Percentiles rank a stretch among this genome's conserved stretches.
phyloP scores from a whole-genome alignment of 1,140 invertebrate genomes.

The Cyclina sinensis region DNA sequence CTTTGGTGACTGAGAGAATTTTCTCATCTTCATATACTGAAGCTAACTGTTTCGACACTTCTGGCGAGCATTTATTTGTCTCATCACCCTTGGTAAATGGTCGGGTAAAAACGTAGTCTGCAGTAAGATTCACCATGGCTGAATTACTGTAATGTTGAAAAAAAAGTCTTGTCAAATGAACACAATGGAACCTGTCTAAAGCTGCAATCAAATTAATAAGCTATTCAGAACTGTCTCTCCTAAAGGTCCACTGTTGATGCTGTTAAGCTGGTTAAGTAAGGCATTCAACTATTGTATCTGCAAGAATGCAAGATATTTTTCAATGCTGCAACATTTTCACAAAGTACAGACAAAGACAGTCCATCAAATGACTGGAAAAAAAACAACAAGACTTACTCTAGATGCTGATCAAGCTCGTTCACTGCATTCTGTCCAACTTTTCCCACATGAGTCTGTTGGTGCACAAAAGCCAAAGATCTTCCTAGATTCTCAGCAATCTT shows the following conservation, averaged over 20 bases:
- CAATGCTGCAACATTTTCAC: no score
- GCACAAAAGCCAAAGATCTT: constrained; percentile 72
- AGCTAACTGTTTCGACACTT: constrained; percentile 61
- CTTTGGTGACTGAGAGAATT: constrained; percentile 62
- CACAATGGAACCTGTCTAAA: no score
- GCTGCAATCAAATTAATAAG: no score
- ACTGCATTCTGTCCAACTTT: constrained; percentile 66
- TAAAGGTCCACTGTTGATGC: no score
- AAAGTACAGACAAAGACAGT: no score
- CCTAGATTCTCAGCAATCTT: constrained; percentile 69
- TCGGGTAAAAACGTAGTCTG: constrained; percentile 76
- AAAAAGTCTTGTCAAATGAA: no score
- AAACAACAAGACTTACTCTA: constrained; percentile 64
- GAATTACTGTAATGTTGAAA: constrained; percentile 68
- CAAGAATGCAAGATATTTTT: no score
- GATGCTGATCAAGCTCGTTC: constrained; percentile 60
- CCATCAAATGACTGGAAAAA: no score
- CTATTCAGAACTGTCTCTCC: no score
- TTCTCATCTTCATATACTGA: constrained; percentile 71
- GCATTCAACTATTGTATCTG: no score
- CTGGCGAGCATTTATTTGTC: constrained; percentile 72
- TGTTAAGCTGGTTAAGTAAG: no score
- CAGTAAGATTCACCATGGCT: constrained; percentile 70
- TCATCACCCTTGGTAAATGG: constrained; percentile 72
- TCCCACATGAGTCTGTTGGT: constrained; percentile 71